Conservation (phyloP, 2,797 vertebrate genomes). For the Anas bahamensis region DNA sequence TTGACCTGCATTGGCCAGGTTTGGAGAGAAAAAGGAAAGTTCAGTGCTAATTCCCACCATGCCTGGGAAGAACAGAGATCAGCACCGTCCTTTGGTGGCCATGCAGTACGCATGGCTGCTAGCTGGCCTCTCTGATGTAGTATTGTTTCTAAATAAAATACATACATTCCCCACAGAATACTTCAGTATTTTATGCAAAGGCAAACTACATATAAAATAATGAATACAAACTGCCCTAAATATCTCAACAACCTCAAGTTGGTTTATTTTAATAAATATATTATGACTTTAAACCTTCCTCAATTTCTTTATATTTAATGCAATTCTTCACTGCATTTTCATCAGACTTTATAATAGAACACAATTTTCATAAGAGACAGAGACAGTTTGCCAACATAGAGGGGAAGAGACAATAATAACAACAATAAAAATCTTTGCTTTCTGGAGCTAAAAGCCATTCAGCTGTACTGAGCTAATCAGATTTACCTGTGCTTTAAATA, state of each 20-base stretch:
- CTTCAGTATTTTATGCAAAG: not conserved
- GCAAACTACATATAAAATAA: not conserved
- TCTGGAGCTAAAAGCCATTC: not conserved
- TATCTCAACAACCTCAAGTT: not conserved
- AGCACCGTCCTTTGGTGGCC: not conserved
- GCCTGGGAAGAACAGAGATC: not conserved
- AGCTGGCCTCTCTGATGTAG: not conserved
- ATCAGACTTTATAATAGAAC: not conserved
- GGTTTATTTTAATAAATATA: not conserved
- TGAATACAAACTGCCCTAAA: not conserved
- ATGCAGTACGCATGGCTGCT: rapidly evolving
- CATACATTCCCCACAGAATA: not conserved
- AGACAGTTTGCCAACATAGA: not conserved
- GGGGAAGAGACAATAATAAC: not conserved
- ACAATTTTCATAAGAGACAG: not conserved
- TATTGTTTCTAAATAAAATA: not conserved
- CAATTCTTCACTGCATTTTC: not conserved
- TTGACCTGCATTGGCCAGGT: not conserved
- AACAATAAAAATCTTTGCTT: slow-evolving; percentile 5
- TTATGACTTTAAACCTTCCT: not conserved
- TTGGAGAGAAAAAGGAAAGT: not conserved
- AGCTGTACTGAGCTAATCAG: not conserved
- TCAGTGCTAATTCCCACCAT: not conserved
- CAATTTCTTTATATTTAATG: not conserved
- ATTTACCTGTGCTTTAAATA: slow-evolving; percentile 24